phyloP scores from a whole-genome alignment of 2,113 vertebrate species.

The Spermophilus dauricus region DNA sequence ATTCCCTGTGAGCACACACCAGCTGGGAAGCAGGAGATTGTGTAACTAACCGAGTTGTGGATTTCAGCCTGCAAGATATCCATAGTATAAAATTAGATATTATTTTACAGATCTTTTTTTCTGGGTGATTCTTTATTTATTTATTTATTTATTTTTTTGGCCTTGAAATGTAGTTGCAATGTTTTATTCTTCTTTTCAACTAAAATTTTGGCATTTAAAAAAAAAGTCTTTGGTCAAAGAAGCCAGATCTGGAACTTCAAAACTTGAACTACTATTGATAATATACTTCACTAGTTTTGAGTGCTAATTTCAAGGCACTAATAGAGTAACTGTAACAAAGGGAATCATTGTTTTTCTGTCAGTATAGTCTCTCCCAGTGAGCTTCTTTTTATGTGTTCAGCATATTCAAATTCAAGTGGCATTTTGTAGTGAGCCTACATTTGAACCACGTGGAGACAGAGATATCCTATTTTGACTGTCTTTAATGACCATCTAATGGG shows the following conservation, averaged over 20 bases:
- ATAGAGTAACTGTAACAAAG: neutral
- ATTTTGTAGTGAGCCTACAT: neutral
- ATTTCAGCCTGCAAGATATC: neutral
- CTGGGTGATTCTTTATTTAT: too few species aligned
- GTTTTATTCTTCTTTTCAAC: neutral
- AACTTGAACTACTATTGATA: neutral
- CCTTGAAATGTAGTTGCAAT: neutral
- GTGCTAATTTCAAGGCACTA: neutral
- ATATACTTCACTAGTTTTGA: neutral
- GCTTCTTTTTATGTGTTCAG: neutral
- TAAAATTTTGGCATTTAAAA: neutral
- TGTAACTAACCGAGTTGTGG: neutral
- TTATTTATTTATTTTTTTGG: neutral
- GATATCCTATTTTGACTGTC: neutral
- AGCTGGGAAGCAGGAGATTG: neutral
- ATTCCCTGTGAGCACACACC: neutral
- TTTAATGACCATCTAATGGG: neutral
- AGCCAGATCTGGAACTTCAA: neutral
- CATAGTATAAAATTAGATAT: neutral
- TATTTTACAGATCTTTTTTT: neutral
- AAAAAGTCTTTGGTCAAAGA: neutral
- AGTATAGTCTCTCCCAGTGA: fast-evolving
- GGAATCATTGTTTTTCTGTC: neutral
- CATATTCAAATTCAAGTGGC: neutral
- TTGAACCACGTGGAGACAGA: neutral